Base-by-base conservation (phyloP, 2,888 invertebrate species). In the Octodonta nipae region DNA sequence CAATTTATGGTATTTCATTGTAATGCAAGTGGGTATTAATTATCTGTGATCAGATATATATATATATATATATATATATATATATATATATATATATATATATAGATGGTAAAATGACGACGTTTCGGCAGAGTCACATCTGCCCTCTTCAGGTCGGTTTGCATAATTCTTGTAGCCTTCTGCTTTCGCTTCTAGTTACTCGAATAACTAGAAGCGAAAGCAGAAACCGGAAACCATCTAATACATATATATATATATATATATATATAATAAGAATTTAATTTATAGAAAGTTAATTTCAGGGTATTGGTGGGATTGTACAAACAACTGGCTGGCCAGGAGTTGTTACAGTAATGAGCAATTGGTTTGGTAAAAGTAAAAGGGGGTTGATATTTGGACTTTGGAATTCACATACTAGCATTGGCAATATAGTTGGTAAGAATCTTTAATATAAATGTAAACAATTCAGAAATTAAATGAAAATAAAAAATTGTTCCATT, bases 241-340 rank as follows among this genome's bases (percentile, higher is more conserved):
- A n/a, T n/a, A n/a, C n/a, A n/a, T n/a, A n/a, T n/a, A n/a, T n/a
- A n/a, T n/a, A n/a, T n/a, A n/a, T n/a, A n/a, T n/a, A n/a, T n/a
- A n/a, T n/a, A n/a, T n/a, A n/a, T n/a, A n/a, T n/a, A n/a, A n/a
- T 26, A 13, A 8, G 8, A 26, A 12, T 26, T 26, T 26, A 13
- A 8, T 4, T 5, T 26, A 8, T 26, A 12, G 6, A 12, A 26
- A 26, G 11, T 26, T 26, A 4, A 13, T 27, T 27, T 29, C 51
- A 85, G 84, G 71, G 77, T 0, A 63, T 79, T 4, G 83, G 84
- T 2, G 95, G 95, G 6, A 67, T 91, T 7, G 76, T 81, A 7
- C 92, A 95, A 67, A 87, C 92, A 0, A 84, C 89, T 0, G 92
- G 95, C 1, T 95, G 95, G 93, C 95, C 95, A 0, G 88, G 91